phyloP scores from a whole-genome alignment of 2,888 invertebrate genomes.

The Coecobrya sp. region DNA sequence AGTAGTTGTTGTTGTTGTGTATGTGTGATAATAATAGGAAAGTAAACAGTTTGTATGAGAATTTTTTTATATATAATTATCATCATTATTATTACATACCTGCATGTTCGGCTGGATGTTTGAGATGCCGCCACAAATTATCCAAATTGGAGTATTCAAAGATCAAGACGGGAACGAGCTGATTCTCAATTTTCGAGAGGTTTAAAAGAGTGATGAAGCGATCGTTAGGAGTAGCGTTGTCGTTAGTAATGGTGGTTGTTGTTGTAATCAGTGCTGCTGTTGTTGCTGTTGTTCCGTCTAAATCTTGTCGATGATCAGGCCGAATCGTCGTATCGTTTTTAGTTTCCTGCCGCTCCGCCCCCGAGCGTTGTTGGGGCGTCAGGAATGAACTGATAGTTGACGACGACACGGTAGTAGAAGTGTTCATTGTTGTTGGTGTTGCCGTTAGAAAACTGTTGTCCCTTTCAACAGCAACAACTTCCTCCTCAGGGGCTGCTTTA shows the following conservation, averaged over 20 bases:
- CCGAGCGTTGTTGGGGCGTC: not conserved
- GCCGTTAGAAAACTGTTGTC: not conserved
- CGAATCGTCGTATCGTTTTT: conserved; percentile 24
- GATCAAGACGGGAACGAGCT: conserved; percentile 80
- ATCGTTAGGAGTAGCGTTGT: conserved; percentile 23
- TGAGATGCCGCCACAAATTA: conserved; percentile 78
- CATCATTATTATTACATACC: conserved; percentile 77
- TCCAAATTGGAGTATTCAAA: conserved; percentile 81
- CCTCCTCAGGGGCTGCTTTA: conserved; percentile 70
- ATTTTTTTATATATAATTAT: too few relatives aligned
- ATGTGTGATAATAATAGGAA: not conserved
- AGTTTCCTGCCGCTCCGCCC: not conserved
- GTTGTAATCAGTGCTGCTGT: not conserved
- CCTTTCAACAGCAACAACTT: not conserved
- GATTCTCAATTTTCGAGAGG: not conserved
- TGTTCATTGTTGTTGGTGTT: not conserved
- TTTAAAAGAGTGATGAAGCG: conserved; percentile 73
- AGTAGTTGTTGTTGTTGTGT: not conserved
- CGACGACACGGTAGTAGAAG: not conserved
- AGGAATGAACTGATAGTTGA: not conserved
- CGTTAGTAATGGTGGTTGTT: conserved; percentile 5
- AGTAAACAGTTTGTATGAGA: not conserved
- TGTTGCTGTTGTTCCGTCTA: not conserved
- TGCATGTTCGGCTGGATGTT: conserved; percentile 65
- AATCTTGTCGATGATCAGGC: conserved; percentile 1